Evolutionary conservation across 2,797 vertebrate species (phyloP), one percentile per base, ranked within the genome.

Genomic region (Melanotaenia boesemani): DNA sequence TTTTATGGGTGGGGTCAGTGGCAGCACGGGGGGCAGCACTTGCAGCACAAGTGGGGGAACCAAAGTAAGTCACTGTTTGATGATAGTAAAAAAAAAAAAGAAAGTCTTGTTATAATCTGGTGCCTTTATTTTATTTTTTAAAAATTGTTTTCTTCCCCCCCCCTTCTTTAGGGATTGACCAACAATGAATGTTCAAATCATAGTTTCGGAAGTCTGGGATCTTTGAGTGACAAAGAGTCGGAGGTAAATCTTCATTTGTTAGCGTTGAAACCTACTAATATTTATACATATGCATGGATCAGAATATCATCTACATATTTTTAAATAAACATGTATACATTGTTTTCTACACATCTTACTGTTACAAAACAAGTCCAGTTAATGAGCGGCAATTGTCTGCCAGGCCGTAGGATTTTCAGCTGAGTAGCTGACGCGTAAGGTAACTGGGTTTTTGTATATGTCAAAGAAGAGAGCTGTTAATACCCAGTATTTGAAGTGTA

Each of bases 181-280:
- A 99, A 98, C 93, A 99, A 98, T 90, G 98, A 99, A 95, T 98
- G 97, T 94, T 99, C 98, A 85, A 99, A 99, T 95, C 98, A 99
- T 87, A 99, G 98, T 94, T 99, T 98, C 86, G 98, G 98, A 93
- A 99, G 98, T 89, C 94, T 99, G 84, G 98, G 98, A 90, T 99
- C 98, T 89, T 96, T 96, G 87, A 99, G 98, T 56, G 98, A 99
- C 92, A 99, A 99, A 90, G 98, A 99, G 88, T 98, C 97, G 26
- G 98, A 99, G 97, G 98, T 98, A 95, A 22, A 56, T 20, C 4
- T 57, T 20, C 2, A 24, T 36, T 37, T 34, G 4, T 54, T 24
- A 30, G 18, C 4, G 55, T 63, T 22, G 6, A 62, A 58, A 28
- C 15, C 12, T 18, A 20, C 20, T 18, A 48, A 28, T 13, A 11